Base-by-base conservation (phyloP, 2,113 vertebrate genomes). In the Stegostoma tigrinum region DNA sequence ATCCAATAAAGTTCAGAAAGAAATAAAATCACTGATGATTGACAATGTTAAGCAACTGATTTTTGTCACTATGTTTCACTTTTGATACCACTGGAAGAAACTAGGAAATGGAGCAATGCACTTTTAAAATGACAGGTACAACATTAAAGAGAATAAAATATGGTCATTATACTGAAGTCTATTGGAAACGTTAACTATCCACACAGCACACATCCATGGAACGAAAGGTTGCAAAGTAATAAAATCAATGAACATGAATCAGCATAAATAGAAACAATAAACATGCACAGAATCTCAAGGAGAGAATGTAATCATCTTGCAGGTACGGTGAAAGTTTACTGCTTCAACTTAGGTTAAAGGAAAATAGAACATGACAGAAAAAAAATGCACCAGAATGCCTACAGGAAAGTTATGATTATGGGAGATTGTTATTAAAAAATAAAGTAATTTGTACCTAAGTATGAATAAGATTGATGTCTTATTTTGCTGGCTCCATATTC, bases 1-100 rank as follows among this genome's bases (percentile, higher is more conserved):
- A 94, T 94, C 64, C 66, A 64, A 94, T 68, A 94, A 45, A 67
- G 15, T 45, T 21, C 8, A 67, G 66, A 68, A 94, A 94, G 38
- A 94, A 68, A 94, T 87, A 17, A 66, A 93, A 93, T 93, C 15
- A 66, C 90, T 67, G 55, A 14, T 66, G 34, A 93, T 93, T 38
- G 90, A 93, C 61, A 93, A 90, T 67, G 2, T 93, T 34, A 94
- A 70, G 38, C 64, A 70, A 68, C 66, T 68, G 24, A 42, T 55
- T 94, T 68, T 45, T 94, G 66, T 68, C n/a, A 24, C n/a, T 27
- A 24, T 23, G 42, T 94, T 67, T 68, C 38, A 68, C 38, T 94
- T 90, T 90, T 70, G 23, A 27, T 45, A 3, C 3, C n/a, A 42
- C n/a, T 45, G 68, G 42, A 94, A 24, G 23, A 24, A 70, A 68